A percentile compares a stretch with the other conserved stretches of the same genome.
These are phyloP conservation scores for Troides oblongomaculatus DNA, from an alignment of 2,888 invertebrate species.

Conservation along the genomic window DNA sequence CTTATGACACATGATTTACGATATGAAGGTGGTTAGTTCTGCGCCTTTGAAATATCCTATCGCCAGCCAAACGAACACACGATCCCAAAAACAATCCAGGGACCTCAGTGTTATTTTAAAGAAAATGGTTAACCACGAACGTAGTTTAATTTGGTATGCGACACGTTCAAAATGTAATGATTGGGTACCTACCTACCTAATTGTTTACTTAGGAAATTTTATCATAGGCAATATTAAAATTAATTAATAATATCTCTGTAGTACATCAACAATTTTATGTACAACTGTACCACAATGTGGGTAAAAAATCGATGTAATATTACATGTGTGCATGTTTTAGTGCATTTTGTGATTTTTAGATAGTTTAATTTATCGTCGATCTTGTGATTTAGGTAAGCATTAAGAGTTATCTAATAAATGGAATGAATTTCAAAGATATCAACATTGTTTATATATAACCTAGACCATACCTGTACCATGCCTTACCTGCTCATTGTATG, in stretches of 20 bases:
- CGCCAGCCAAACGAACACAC: no score
- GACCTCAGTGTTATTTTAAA: no score
- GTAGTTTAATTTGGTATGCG: constrained; percentile 1
- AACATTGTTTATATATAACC: background rate
- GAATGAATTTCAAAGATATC: constrained; percentile 50
- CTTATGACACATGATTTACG: no score
- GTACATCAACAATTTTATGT: constrained; percentile 61
- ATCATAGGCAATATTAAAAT: constrained; percentile 58
- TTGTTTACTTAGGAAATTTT: constrained; percentile 53
- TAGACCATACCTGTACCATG: background rate
- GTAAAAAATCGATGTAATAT: constrained; percentile 73
- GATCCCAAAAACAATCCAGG: no score
- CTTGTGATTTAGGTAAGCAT: constrained; percentile 77
- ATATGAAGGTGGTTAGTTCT: no score
- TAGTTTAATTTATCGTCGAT: constrained; percentile 79
- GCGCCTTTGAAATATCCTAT: no score
- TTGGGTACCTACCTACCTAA: constrained; percentile 35
- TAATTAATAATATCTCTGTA: constrained; percentile 53
- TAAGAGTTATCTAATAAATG: constrained; percentile 57
- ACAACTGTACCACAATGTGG: constrained; percentile 70
- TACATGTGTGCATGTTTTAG: constrained; percentile 80
- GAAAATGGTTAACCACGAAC: no score
- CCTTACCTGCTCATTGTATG: no score
- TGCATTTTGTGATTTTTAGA: constrained; percentile 80
- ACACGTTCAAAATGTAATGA: constrained; percentile 30